Percentiles rank a stretch among this genome's conserved stretches.
phyloP scores from a whole-genome alignment of 1,140 invertebrate species.

The Dreissena rostriformis region DNA sequence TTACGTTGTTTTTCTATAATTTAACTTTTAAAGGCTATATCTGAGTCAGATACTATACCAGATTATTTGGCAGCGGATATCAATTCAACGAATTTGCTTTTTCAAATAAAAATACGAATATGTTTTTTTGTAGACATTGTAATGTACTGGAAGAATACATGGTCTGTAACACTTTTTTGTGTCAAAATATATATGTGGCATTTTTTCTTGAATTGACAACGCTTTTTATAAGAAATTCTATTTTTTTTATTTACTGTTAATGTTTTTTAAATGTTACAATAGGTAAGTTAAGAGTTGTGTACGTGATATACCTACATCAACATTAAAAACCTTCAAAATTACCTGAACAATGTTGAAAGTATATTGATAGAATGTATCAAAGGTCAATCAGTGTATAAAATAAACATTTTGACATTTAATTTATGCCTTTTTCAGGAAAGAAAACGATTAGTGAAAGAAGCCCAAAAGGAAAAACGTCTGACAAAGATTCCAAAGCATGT shows the following conservation, averaged over 20 bases:
- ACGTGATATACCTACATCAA: neutral
- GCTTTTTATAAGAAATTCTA: too few species aligned
- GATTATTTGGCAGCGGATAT: too few species aligned
- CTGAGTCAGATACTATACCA: too few species aligned
- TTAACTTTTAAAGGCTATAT: too few species aligned
- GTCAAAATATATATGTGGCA: too few species aligned
- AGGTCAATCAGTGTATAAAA: neutral
- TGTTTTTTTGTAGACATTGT: too few species aligned
- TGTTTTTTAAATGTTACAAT: neutral
- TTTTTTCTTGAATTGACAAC: too few species aligned
- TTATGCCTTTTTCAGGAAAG: constrained; percentile 74
- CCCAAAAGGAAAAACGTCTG: constrained; percentile 95
- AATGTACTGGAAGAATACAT: too few species aligned
- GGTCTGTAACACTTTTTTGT: too few species aligned
- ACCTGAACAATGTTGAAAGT: neutral
- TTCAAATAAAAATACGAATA: too few species aligned
- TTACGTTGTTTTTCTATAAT: too few species aligned
- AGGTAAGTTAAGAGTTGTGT: neutral
- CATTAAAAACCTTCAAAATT: neutral
- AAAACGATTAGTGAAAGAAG: constrained; percentile 84
- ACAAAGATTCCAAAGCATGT: constrained; percentile 97
- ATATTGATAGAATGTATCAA: neutral
- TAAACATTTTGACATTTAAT: neutral
- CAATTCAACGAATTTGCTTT: too few species aligned
- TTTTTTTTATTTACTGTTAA: neutral